Conservation (phyloP, 2,113 vertebrate genomes). For the Upupa epops region DNA sequence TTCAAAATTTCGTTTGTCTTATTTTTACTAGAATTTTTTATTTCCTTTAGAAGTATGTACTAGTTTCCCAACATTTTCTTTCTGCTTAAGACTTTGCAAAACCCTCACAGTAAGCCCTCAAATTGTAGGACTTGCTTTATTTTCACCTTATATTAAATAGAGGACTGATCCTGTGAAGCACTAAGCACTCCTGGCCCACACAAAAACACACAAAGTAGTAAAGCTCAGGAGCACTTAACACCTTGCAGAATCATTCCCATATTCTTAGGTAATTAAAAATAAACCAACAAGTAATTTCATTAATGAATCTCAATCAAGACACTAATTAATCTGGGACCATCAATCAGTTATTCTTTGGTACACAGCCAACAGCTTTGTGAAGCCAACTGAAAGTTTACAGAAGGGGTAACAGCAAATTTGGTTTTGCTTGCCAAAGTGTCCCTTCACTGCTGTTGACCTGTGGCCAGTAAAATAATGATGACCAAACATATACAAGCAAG, state of each 20-base stretch:
- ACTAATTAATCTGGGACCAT: slow-evolving; percentile 49
- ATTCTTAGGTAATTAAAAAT: slow-evolving; percentile 46
- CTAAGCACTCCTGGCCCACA: not conserved
- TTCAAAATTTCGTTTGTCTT: not conserved
- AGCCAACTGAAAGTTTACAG: slow-evolving; percentile 44
- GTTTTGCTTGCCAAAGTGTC: slow-evolving; percentile 38
- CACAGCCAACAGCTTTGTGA: not conserved
- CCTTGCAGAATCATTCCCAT: slow-evolving; percentile 17
- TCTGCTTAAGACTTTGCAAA: slow-evolving; percentile 26
- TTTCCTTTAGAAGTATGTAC: not conserved
- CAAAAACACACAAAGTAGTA: not conserved
- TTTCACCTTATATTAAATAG: slow-evolving; percentile 44
- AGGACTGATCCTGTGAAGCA: not conserved
- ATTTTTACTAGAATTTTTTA: not conserved
- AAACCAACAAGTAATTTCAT: slow-evolving; percentile 44
- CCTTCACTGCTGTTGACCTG: slow-evolving; percentile 61
- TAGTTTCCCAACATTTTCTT: not conserved
- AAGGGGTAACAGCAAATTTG: slow-evolving; percentile 25
- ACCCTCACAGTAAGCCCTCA: not conserved
- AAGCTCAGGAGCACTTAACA: not conserved
- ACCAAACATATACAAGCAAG: slow-evolving; percentile 54
- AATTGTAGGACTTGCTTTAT: slow-evolving; percentile 33
- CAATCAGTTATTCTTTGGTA: not conserved
- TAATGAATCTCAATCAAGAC: slow-evolving; percentile 57
- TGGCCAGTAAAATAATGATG: slow-evolving; percentile 42